Evolutionary conservation across 2,888 invertebrate species (phyloP).

Genomic region (Mongoloraphidia duomilia): DNA sequence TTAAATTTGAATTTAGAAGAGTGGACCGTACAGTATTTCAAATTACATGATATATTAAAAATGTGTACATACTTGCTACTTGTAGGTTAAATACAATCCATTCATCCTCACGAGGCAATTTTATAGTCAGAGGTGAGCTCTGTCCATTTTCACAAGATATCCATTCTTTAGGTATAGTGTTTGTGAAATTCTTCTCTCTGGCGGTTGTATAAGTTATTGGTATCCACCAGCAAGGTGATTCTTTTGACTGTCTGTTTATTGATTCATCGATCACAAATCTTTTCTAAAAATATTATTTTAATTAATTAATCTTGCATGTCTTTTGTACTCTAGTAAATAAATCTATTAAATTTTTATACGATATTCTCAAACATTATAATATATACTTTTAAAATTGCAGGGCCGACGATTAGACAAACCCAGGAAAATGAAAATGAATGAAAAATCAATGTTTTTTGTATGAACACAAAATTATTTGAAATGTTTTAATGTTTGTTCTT

Average conservation of each 20-base stretch:
- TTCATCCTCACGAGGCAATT: conserved; percentile 29
- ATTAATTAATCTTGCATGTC: neutral
- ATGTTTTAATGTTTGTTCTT: too few species aligned
- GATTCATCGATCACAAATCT: conserved; percentile 12
- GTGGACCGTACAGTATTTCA: too few species aligned
- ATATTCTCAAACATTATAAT: too few species aligned
- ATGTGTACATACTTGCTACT: conserved; percentile 24
- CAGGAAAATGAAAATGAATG: neutral
- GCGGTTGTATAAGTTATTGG: conserved; percentile 43
- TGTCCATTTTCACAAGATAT: conserved; percentile 28
- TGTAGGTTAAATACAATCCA: conserved; percentile 65
- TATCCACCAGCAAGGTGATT: conserved; percentile 41
- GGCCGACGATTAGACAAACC: too few species aligned
- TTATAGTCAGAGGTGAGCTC: conserved; percentile 12
- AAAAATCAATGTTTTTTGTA: neutral
- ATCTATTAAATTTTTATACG: too few species aligned
- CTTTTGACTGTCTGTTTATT: conserved; percentile 8
- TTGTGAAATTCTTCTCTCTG: conserved; percentile 31
- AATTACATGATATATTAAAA: too few species aligned
- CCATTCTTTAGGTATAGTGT: conserved; percentile 38
- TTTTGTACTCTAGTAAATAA: too few species aligned
- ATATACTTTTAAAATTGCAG: too few species aligned
- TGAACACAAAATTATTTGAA: too few species aligned
- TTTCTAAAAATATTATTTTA: conserved; percentile 1
- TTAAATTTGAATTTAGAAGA: too few species aligned